Conservation (phyloP, 2,797 vertebrate genomes). For the Gephyroberyx darwinii region DNA sequence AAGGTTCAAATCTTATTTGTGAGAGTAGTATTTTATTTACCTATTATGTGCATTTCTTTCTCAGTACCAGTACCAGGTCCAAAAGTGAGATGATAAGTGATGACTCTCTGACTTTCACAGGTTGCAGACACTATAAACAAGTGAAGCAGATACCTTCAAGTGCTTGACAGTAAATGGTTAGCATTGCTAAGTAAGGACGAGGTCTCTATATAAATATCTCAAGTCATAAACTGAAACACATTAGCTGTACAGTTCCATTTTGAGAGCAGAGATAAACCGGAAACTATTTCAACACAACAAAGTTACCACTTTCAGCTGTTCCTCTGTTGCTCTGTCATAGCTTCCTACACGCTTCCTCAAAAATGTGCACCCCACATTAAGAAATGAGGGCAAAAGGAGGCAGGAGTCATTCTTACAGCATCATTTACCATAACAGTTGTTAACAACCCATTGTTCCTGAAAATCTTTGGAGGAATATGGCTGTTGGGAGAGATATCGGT, state of each 20-base stretch:
- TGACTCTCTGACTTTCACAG: not conserved
- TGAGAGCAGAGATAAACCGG: constrained; percentile 18
- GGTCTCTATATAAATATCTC: too few relatives aligned
- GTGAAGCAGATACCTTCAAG: not conserved
- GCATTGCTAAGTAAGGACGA: too few relatives aligned
- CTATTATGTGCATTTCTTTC: too few relatives aligned
- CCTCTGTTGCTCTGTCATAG: constrained; percentile 40
- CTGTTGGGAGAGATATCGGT: not conserved
- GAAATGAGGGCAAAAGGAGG: constrained; percentile 60
- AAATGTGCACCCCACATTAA: constrained; percentile 57
- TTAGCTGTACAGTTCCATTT: not conserved
- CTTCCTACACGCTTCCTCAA: constrained; percentile 79
- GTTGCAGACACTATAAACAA: not conserved
- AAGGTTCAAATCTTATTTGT: not conserved
- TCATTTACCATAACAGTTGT: constrained; percentile 64
- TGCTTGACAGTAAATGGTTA: not conserved
- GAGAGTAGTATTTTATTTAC: too few relatives aligned
- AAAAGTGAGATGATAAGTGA: too few relatives aligned
- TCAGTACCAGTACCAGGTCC: too few relatives aligned
- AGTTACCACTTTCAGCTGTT: constrained; percentile 68
- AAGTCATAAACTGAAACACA: not conserved
- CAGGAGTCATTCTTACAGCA: constrained; percentile 21
- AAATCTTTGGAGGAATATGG: constrained; percentile 7
- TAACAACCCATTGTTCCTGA: constrained; percentile 13
- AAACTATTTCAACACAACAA: constrained; percentile 64